Percentiles rank a stretch among this genome's conserved stretches.
These are phyloP conservation scores for Ennomos quercinarius DNA, from an alignment of 2,888 invertebrate species.

Conservation along the genomic window DNA sequence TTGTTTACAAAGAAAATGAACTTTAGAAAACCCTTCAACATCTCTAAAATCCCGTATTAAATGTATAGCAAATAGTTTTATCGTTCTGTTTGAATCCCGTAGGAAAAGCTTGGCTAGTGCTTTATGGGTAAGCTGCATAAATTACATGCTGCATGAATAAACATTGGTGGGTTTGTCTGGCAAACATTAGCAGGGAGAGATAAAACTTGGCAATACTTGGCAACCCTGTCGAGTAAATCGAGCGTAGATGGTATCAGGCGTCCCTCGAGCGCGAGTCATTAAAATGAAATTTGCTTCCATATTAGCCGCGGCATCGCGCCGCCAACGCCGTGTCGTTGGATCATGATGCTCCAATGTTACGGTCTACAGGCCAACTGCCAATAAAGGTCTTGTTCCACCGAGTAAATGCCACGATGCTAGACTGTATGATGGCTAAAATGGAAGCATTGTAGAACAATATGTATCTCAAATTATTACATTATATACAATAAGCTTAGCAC, in stretches of 20 bases:
- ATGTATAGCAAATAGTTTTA: not conserved
- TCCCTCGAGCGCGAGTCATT: constrained; percentile 66
- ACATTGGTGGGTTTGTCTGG: constrained; percentile 34
- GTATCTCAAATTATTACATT: too few species aligned
- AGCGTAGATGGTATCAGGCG: constrained; percentile 64
- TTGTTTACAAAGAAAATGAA: not conserved
- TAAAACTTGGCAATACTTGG: constrained; percentile 41
- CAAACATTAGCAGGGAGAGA: constrained; percentile 36
- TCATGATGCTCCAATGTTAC: constrained; percentile 20
- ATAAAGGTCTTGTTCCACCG: constrained; percentile 15
- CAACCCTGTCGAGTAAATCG: constrained; percentile 66
- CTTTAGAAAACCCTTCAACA: not conserved
- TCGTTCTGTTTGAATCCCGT: constrained; percentile 20
- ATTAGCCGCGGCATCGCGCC: constrained; percentile 46
- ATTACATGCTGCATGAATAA: constrained; percentile 37
- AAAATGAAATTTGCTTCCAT: constrained; percentile 80
- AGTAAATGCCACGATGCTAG: not conserved
- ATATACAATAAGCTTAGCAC: too few species aligned
- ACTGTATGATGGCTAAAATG: too few species aligned
- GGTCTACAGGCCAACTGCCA: constrained; percentile 19
- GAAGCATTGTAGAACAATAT: too few species aligned
- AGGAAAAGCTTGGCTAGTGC: constrained; percentile 24
- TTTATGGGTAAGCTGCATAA: constrained; percentile 17
- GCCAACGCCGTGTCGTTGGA: constrained; percentile 15
- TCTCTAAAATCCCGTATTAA: not conserved